Conservation (phyloP, 1,140 invertebrate species). For the Aporrectodea caliginosa region DNA sequence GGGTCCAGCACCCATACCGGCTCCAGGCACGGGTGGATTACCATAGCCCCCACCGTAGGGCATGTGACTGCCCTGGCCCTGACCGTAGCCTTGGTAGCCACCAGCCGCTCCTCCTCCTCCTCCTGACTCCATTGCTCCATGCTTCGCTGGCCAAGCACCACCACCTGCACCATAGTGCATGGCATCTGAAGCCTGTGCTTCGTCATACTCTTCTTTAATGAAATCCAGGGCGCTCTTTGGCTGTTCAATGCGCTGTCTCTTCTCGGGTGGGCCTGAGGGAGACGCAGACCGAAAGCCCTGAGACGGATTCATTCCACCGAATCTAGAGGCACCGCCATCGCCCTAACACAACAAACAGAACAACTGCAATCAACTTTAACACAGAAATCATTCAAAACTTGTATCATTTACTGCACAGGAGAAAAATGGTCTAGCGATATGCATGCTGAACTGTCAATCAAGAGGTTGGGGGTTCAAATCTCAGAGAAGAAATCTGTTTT, state of each 20-base stretch:
- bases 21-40: not conserved
- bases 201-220: not conserved
- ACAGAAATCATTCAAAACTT: too few relatives aligned
- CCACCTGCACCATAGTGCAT: not conserved
- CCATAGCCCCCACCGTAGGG: not conserved
- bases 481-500: too few relatives aligned
- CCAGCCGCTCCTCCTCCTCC: too few relatives aligned
- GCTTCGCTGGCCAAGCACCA: not conserved
- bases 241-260: not conserved
- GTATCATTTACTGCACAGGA: too few relatives aligned
- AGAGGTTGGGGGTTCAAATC: too few relatives aligned
- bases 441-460: too few relatives aligned
- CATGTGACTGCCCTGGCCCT: not conserved
- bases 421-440: too few relatives aligned
- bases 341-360: not conserved
- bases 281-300: not conserved
- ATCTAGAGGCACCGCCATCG: not conserved
- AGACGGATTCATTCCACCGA: not conserved
- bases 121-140: not conserved
- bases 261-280: not conserved
- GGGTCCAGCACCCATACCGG: not conserved
- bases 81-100: not conserved
- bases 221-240: not conserved
- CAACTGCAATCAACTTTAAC: too few relatives aligned
- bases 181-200: not conserved